These are phyloP conservation scores for Orientallactaga bullata DNA, from an alignment of 2,113 vertebrate genomes.

Conservation along the genomic window DNA sequence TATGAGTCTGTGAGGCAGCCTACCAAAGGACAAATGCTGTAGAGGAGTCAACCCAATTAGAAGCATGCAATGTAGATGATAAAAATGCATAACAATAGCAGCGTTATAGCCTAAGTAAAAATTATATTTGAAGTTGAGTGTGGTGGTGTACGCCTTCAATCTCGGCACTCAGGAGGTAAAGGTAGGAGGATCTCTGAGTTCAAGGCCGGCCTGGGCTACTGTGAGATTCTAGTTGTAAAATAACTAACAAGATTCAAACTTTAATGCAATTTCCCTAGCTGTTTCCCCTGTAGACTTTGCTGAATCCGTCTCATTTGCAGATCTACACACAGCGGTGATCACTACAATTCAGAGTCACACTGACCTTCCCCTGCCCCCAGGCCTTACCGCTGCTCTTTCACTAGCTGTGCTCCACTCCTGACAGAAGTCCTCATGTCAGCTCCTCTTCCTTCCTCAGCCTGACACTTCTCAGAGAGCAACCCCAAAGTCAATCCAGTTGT, in stretches of 20 bases:
- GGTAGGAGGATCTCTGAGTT: background rate
- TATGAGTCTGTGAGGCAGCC: background rate
- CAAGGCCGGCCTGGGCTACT: no score
- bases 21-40: background rate
- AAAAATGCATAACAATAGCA: background rate
- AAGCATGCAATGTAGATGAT: background rate
- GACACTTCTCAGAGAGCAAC: background rate
- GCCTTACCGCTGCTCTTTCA: background rate
- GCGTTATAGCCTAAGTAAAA: background rate
- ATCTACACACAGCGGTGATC: background rate
- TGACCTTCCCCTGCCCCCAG: no score
- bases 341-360: background rate
- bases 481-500: background rate
- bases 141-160: no score
- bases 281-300: background rate
- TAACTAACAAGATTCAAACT: background rate
- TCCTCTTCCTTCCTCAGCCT: background rate
- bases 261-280: background rate
- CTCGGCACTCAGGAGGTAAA: no score
- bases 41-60: background rate
- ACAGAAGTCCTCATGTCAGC: background rate
- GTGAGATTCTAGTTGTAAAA: background rate
- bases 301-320: background rate
- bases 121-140: background rate
- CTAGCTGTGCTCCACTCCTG: background rate